Evolutionary conservation across 2,888 invertebrate genomes (phyloP).

Genomic region (Parnassius mnemosyne): DNA sequence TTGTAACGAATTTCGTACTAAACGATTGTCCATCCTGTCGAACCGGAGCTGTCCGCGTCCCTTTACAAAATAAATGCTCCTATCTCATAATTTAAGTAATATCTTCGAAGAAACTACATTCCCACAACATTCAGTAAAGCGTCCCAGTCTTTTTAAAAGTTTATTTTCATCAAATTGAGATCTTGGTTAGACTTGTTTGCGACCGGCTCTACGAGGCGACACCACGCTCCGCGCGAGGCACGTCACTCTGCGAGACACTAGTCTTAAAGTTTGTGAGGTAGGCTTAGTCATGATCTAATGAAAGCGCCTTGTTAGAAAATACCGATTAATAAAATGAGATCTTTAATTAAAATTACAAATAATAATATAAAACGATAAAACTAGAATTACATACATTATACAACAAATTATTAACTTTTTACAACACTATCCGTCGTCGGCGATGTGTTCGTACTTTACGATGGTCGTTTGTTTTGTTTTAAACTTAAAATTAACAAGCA

Average conservation of each 20-base stretch:
- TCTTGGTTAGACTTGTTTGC: constrained; percentile 78
- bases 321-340: constrained; percentile 82
- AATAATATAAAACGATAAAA: constrained; percentile 77
- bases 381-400: constrained; percentile 78
- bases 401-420: constrained; percentile 77
- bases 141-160: constrained; percentile 80
- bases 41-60: constrained; percentile 56
- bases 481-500: constrained; percentile 60
- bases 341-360: constrained; percentile 81
- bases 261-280: constrained; percentile 78
- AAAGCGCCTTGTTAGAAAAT: constrained; percentile 81
- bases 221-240: constrained; percentile 30
- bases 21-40: constrained; percentile 59
- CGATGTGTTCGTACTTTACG: constrained; percentile 53
- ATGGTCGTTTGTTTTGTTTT: constrained; percentile 49
- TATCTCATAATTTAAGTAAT: constrained; percentile 78
- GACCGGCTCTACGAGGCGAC: constrained; percentile 48
- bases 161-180: constrained; percentile 81
- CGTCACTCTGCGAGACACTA: constrained; percentile 49
- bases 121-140: constrained; percentile 81
- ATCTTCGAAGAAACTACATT: constrained; percentile 77
- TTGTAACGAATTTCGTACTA: constrained; percentile 75
- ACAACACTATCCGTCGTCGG: constrained; percentile 61
- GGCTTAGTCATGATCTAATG: constrained; percentile 81
- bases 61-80: constrained; percentile 70